Conservation (phyloP, 2,888 invertebrate species). For the Cerastoderma edule region DNA sequence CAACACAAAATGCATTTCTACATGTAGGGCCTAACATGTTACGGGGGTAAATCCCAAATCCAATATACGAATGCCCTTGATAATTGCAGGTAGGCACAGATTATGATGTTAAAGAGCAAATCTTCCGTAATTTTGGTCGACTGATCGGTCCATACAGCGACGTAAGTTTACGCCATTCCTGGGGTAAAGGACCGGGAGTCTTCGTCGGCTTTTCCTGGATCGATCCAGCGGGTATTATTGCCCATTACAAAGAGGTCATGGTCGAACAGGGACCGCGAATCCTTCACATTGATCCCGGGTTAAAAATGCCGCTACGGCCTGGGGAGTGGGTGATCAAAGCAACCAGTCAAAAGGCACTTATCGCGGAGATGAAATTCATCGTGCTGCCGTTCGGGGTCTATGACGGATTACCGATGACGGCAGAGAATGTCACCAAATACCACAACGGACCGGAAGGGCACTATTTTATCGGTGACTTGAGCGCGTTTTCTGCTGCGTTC, state of each 20-base stretch:
- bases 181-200: conserved; percentile 79
- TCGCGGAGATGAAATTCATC: conserved; percentile 92
- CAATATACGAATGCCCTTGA: no score
- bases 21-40: no score
- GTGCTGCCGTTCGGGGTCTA: conserved; percentile 84
- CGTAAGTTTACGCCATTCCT: conserved; percentile 72
- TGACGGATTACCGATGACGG: conserved; percentile 66
- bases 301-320: conserved; percentile 91
- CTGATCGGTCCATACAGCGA: conserved; percentile 80
- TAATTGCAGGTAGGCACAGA: conserved; percentile 91
- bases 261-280: conserved; percentile 88
- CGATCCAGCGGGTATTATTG: conserved; percentile 91
- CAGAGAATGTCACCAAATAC: conserved; percentile 64
- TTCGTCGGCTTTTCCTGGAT: conserved; percentile 93
- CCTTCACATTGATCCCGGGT: conserved; percentile 88
- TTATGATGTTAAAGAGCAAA: conserved; percentile 97
- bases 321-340: conserved; percentile 93
- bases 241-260: conserved; percentile 90
- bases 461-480: conserved; percentile 77
- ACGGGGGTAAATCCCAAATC: no score
- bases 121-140: conserved; percentile 90
- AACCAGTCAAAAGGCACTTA: conserved; percentile 85
- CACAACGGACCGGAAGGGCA: conserved; percentile 80
- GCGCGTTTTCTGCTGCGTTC: conserved; percentile 75
- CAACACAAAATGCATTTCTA: no score